A percentile compares a stretch with the other conserved stretches of the same genome.
phyloP scores from a whole-genome alignment of 2,113 vertebrate genomes.

The Solea senegalensis region DNA sequence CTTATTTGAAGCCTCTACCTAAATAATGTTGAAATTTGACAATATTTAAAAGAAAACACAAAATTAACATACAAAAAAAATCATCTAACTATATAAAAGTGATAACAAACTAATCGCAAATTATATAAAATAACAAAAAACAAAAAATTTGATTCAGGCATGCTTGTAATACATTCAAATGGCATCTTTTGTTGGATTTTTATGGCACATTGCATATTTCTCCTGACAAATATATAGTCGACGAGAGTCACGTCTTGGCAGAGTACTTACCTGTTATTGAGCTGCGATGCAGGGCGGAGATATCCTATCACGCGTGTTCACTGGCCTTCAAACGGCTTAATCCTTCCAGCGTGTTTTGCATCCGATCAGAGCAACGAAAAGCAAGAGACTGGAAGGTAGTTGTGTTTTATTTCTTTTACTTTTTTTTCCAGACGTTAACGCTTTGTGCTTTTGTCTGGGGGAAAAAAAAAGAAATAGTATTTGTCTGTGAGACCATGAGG shows the following conservation, averaged over 20 bases:
- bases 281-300: constrained; percentile 23
- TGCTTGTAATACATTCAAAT: too few species aligned
- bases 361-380: constrained; percentile 34
- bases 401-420: not conserved
- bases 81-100: too few species aligned
- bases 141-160: too few species aligned
- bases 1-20: too few species aligned
- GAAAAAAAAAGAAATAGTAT: constrained; percentile 32
- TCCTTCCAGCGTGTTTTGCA: constrained; percentile 36
- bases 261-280: constrained; percentile 51
- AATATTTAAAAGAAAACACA: too few species aligned
- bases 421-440: constrained; percentile 17
- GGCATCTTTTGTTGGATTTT: too few species aligned
- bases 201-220: too few species aligned
- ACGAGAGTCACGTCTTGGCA: constrained; percentile 21
- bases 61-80: too few species aligned
- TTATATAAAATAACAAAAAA: too few species aligned
- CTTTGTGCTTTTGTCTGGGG: constrained; percentile 41
- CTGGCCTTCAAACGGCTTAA: constrained; percentile 28
- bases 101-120: too few species aligned
- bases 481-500: constrained; percentile 16
- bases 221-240: not conserved
- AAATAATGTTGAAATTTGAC: too few species aligned
- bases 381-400: not conserved
- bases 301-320: constrained; percentile 9